A percentile compares a stretch with the other conserved stretches of the same genome.
These are phyloP conservation scores for Rhodophaea formosa DNA, from an alignment of 2,888 invertebrate genomes.

Conservation along the genomic window DNA sequence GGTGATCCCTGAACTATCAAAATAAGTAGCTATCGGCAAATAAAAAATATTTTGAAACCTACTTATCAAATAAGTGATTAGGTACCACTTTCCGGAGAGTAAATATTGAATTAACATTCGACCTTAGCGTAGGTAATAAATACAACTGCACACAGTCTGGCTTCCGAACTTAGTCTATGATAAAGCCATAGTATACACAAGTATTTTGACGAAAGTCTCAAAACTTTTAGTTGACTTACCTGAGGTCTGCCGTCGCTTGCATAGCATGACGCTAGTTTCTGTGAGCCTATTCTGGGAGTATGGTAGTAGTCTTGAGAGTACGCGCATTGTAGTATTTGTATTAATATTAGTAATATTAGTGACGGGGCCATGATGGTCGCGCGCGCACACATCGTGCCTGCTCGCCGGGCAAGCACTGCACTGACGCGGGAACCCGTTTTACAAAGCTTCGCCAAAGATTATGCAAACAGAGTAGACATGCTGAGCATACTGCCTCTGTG, in stretches of 20 bases:
- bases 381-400: conserved; percentile 6
- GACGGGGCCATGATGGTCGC: conserved; percentile 1
- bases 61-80: conserved; percentile 2
- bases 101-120: not conserved
- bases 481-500: not conserved
- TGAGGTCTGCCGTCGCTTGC: conserved; percentile 43
- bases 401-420: conserved; percentile 1
- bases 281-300: conserved; percentile 41
- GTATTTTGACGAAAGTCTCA: conserved; percentile 30
- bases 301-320: conserved; percentile 39
- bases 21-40: not conserved
- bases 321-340: not conserved
- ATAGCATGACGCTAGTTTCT: conserved; percentile 45
- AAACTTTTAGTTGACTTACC: conserved; percentile 42
- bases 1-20: not conserved
- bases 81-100: not conserved
- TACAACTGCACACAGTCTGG: not conserved
- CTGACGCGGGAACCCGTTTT: not conserved
- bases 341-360: conserved; percentile 2
- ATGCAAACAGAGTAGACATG: not conserved
- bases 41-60: not conserved
- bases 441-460: not conserved
- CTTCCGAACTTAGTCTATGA: conserved; percentile 6
- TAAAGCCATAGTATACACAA: conserved; percentile 1
- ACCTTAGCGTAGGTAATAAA: not conserved